Conservation (phyloP, 2,113 vertebrate genomes). For the Rallus limicola region DNA sequence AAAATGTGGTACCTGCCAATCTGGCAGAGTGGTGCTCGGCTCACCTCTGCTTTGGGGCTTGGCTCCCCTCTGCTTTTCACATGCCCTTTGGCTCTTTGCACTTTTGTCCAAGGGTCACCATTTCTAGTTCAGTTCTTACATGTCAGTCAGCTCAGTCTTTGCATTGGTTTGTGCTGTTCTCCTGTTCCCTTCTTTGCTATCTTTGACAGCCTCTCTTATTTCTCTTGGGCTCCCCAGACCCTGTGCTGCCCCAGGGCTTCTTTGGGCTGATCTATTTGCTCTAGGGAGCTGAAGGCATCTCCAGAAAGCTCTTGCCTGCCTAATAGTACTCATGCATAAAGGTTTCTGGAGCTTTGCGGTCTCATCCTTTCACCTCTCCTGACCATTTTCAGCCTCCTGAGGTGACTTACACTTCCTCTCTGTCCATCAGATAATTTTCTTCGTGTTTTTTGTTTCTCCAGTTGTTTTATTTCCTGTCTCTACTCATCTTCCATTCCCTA, state of each 20-base stretch:
- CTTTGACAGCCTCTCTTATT: neutral
- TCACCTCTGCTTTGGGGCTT: rapidly evolving
- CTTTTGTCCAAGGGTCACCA: rapidly evolving
- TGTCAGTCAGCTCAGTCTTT: rapidly evolving
- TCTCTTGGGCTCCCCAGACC: neutral
- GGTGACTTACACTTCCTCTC: neutral
- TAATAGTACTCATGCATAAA: neutral
- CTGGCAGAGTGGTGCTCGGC: neutral
- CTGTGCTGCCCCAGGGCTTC: neutral
- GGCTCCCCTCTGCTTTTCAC: neutral
- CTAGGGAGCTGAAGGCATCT: neutral
- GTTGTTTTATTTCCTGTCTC: neutral
- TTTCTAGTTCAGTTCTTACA: rapidly evolving
- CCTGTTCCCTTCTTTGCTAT: rapidly evolving
- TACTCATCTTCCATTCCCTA: neutral
- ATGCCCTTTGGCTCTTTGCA: neutral
- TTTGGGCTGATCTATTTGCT: neutral
- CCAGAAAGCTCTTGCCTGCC: neutral
- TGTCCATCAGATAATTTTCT: neutral
- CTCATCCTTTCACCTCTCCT: neutral
- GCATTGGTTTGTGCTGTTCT: neutral
- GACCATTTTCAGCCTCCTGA: neutral
- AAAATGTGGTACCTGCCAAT: neutral
- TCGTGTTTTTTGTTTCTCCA: neutral
- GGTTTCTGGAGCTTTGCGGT: neutral